Base-by-base conservation (phyloP, 2,888 invertebrate species). In the Urechis unicinctus region DNA sequence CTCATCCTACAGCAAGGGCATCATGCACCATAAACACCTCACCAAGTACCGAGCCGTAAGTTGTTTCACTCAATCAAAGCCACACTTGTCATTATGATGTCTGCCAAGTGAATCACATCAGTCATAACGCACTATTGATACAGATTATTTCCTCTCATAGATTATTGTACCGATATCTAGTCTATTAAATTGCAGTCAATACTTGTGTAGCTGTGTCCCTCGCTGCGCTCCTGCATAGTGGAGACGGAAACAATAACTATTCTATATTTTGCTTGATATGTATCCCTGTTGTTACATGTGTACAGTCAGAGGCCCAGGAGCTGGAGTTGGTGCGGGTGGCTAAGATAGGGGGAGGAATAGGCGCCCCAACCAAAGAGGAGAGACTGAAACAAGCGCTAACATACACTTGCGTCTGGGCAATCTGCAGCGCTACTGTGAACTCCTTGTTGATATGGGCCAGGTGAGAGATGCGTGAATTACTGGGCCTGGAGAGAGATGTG, bases 371-470 rank as follows among this genome's bases (percentile, higher is more conserved):
- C 2, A 68, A 65, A 55, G 75, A 75, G 49, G 76, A 74, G 26
- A 57, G 68, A 30, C 55, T 78, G 29, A 61, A 62, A 29, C 66
- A 70, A 55, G 77, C 78, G 2, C 78, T 26, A 61, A 65, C 13
- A 62, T 73, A 36, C 70, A 78, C 58, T 67, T 79, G 22, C 62
- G 68, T 41, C 64, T 74, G 9, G 80, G 80, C 3, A 77, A 79
- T 57, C 56, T 79, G 4, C 75, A 74, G 60, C 66, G 74, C 41
- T 79, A 78, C 66, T 80, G 80, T 71, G 78, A 80, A 61, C 62
- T 79, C 2, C 72, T 77, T 68, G 72, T 74, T n/a, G 72, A 75
- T 50, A 62, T 78, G 1, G 78, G 78, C 49, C 68, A 77, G 69
- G 75, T 75, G 30, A 57, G 50, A 21, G 26, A 29, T n/a, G n/a